Evolutionary conservation across 2,797 vertebrate species (phyloP), one percentile per base, ranked within the genome.

Genomic region (Lindbergichthys nudifrons): DNA sequence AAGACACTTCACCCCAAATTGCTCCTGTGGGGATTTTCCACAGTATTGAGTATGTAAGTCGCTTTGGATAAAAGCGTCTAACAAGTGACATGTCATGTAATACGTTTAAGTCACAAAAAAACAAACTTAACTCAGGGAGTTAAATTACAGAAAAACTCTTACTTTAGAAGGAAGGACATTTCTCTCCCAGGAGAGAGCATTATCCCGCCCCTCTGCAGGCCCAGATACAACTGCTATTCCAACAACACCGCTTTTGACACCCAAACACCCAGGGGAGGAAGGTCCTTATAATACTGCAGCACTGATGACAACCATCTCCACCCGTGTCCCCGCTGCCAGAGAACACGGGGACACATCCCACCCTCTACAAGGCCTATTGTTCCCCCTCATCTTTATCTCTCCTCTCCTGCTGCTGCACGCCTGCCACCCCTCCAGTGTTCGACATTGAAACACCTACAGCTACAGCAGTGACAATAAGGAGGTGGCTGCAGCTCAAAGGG

Each of bases 231-330:
- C 71, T 45, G 23, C 83, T 69, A 52, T 76, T 70, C 73, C 75
- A 85, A 83, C 88, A 81, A 88, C 88, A 81, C 80, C 79, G 81
- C 83, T 82, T 92, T 91, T 88, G 77, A 85, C 73, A 62, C 73
- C 81, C 79, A 79, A 84, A 84, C 76, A 85, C 75, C 83, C 86
- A 72, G 60, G 84, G 75, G 87, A 85, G 70, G 78, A 76, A 23
- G 51, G 60, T 74, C 77, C 71, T 66, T 72, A 73, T 70, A 82
- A 63, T 14, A 52, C 69, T 9, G 67, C 68, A 16, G 72, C 71
- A 53, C 69, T 30, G 82, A 75, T 64, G 66, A 60, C 56, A 13
- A 45, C 5, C 50, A 3, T 71, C 79, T 80, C 65, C 60, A n/a
- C 26, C 54, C 32, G 42, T 2, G 46, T 65, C 56, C 56, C 62